These are phyloP conservation scores for Cardinalis cardinalis DNA, from an alignment of 2,113 vertebrate species.

Conservation along the genomic window DNA sequence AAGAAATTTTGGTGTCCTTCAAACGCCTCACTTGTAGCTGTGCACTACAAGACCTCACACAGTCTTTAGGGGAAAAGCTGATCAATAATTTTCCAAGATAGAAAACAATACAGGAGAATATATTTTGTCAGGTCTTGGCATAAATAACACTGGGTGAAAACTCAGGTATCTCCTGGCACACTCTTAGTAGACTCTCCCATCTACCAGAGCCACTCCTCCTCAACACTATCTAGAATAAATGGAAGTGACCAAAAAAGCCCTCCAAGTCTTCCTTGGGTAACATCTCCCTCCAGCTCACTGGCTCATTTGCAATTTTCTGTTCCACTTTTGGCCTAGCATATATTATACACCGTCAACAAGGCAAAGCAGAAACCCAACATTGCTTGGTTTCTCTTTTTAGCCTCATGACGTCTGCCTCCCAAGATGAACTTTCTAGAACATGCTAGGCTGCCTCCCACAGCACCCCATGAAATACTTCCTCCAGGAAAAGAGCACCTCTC, in stretches of 20 bases:
- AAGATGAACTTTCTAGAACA: conserved; percentile 25
- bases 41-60: not conserved
- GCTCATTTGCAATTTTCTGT: conserved; percentile 23
- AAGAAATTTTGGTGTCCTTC: not conserved
- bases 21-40: not conserved
- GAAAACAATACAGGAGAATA: not conserved
- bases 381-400: conserved; percentile 44
- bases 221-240: not conserved
- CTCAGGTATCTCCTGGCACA: not conserved
- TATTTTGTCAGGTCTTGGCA: not conserved
- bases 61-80: not conserved
- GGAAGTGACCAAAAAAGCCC: not conserved
- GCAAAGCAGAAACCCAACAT: not conserved
- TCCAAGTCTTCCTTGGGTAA: not conserved
- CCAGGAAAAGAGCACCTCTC: not conserved
- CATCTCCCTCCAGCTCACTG: not conserved
- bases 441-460: not conserved
- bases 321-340: conserved; percentile 6
- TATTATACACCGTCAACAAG: not conserved
- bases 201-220: not conserved
- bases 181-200: not conserved
- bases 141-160: rapidly evolving
- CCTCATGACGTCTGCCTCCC: not conserved
- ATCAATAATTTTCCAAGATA: not conserved
- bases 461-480: not conserved